Base-by-base conservation (phyloP, 2,113 vertebrate species). In the Addax nasomaculatus region DNA sequence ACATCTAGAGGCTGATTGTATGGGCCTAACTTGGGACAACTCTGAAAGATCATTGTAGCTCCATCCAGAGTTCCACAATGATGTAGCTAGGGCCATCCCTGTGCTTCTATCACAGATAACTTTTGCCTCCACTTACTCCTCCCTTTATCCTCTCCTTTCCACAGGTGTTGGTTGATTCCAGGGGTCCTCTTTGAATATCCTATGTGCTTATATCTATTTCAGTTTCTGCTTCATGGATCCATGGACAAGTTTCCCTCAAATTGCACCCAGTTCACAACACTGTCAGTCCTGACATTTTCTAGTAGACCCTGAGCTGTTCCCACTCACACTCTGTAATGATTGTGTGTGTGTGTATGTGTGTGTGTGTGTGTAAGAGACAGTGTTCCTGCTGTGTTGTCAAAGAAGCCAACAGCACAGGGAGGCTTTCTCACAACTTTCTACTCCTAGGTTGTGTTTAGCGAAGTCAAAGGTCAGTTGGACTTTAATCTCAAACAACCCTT, bases 401-500 rank as follows among this genome's bases (percentile, higher is more conserved):
- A 93, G 43, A 93, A 81, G 49, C 8, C n/a, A 70, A 90, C 79
- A 23, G 7, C 45, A n/a, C 5, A 27, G 15, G 11, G n/a, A 55
- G 33, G 4, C 4, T 30, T 60, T 92, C 62, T 47, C 3, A 45
- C n/a, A 43, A 83, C 85, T 91, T 86, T 81, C 57, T 92, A 21
- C 21, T 89, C 55, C 33, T 94, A 8, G 17, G 17, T 91, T 89
- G 27, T 95, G 17, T 70, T 90, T 58, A 55, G 33, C 76, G 16
- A 87, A 89, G 17, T 89, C 30, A 88, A 43, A 7, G 16, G 3
- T 85, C 55, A 93, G n/a, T 39, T 60, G n/a, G 58, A 55, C 15
- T 91, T 94, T 53, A 94, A 49, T 95, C 17, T 96, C 81, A 78
- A 95, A 47, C 64, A 70, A 33, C 30, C 33, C 78, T 36, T 94